Percentiles rank a stretch among this genome's conserved stretches.
Evolutionary conservation across 2,888 invertebrate genomes (phyloP).

Genomic region (Chalcis sispes): DNA sequence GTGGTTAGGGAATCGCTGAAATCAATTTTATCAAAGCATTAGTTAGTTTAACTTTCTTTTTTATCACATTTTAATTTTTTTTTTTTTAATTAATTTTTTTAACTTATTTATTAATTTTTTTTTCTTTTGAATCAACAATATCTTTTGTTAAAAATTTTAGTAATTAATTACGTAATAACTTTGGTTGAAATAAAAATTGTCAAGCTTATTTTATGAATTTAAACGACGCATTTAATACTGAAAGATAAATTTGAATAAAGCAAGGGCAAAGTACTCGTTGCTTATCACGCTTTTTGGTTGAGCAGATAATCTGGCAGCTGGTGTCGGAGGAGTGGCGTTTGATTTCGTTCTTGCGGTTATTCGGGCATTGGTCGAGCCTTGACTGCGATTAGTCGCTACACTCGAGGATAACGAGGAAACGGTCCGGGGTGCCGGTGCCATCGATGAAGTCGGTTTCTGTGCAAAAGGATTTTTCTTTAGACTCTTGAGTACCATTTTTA

Average conservation of each 20-base stretch:
- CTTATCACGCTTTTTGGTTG: background rate
- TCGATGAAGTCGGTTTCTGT: slow-evolving; percentile 33
- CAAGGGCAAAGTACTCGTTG: no score
- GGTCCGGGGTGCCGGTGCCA: slow-evolving; percentile 56
- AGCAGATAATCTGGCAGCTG: background rate
- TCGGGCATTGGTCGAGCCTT: background rate
- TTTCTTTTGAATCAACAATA: no score
- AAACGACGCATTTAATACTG: no score
- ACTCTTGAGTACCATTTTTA: slow-evolving; percentile 48
- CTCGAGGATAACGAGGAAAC: slow-evolving; percentile 59
- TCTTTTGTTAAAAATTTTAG: no score
- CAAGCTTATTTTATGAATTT: no score
- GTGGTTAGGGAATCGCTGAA: slow-evolving; percentile 65
- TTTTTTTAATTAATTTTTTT: background rate
- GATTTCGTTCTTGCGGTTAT: background rate
- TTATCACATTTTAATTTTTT: background rate
- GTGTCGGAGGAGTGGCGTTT: background rate
- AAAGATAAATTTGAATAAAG: no score
- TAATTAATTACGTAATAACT: no score
- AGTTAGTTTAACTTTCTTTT: background rate
- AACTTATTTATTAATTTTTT: no score
- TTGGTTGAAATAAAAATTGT: no score
- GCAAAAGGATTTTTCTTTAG: slow-evolving; percentile 56
- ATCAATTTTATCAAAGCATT: slow-evolving; percentile 10
- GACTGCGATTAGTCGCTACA: background rate